These are phyloP conservation scores for Drosophila erecta DNA, from an alignment of 1,140 invertebrate genomes.

Conservation along the genomic window DNA sequence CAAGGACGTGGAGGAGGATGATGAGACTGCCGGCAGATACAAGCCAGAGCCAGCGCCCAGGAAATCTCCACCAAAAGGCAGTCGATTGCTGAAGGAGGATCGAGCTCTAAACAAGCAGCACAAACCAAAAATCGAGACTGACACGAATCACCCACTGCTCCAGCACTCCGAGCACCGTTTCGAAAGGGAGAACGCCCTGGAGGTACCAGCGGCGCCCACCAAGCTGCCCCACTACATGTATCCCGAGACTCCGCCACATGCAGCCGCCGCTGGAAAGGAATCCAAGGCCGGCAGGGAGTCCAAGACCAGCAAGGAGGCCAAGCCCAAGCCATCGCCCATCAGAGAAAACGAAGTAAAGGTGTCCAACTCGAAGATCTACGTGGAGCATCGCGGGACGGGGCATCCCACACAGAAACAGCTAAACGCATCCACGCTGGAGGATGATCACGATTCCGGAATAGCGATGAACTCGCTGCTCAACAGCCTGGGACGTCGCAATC, in stretches of 20 bases:
- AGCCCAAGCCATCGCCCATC: slow-evolving; percentile 76
- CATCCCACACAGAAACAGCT: slow-evolving; percentile 67
- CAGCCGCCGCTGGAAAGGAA: slow-evolving; percentile 17
- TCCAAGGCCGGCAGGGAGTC: slow-evolving; percentile 37
- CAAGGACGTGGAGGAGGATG: slow-evolving; percentile 52
- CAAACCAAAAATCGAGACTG: slow-evolving; percentile 69
- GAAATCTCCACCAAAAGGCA: slow-evolving; percentile 70
- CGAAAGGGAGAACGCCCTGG: slow-evolving; percentile 87
- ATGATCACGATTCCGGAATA: slow-evolving; percentile 90
- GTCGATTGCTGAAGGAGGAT: slow-evolving; percentile 75
- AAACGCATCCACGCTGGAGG: slow-evolving; percentile 85
- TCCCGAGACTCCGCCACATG: slow-evolving; percentile 85
- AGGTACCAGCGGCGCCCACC: slow-evolving; percentile 88
- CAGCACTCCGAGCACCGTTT: slow-evolving; percentile 92
- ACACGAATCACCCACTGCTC: slow-evolving; percentile 87
- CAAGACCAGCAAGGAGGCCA: slow-evolving; percentile 16
- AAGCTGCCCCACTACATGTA: slow-evolving; percentile 88
- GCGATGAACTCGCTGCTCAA: slow-evolving; percentile 87
- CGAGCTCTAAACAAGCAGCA: slow-evolving; percentile 73
- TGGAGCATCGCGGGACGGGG: slow-evolving; percentile 11
- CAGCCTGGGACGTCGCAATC: slow-evolving; percentile 87
- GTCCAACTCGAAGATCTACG: slow-evolving; percentile 61
- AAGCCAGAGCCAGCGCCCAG: slow-evolving; percentile 83
- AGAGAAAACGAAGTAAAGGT: slow-evolving; percentile 81
- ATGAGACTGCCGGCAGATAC: slow-evolving; percentile 82